A percentile compares a stretch with the other conserved stretches of the same genome.
phyloP scores from a whole-genome alignment of 2,888 invertebrate genomes.

The Orthosia gracilis region DNA sequence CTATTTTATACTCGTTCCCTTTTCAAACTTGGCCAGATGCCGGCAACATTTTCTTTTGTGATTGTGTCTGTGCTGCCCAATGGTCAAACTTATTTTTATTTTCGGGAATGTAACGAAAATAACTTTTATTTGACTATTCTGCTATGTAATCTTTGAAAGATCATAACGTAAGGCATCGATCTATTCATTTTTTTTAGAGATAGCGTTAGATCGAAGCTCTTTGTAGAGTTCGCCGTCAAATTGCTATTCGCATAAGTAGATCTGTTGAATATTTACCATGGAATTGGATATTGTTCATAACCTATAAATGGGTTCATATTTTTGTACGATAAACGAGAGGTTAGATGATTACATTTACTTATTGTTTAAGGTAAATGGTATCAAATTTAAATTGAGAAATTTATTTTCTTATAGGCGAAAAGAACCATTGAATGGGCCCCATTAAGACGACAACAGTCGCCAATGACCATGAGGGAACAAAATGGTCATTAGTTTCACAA shows the following conservation, averaged over 20 bases:
- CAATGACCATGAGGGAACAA: no score
- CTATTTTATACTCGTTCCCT: conserved; percentile 60
- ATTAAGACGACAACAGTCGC: no score
- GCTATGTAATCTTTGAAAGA: conserved; percentile 23
- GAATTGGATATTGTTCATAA: conserved; percentile 54
- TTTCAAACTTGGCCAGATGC: conserved; percentile 54
- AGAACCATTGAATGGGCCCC: no score
- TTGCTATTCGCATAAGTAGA: conserved; percentile 50
- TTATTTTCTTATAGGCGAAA: no score
- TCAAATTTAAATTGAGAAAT: background rate
- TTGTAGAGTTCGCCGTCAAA: conserved; percentile 43
- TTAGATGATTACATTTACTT: background rate
- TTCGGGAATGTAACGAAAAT: conserved; percentile 10
- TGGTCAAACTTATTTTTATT: conserved; percentile 51
- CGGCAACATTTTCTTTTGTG: conserved; percentile 50
- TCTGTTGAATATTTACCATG: conserved; percentile 43
- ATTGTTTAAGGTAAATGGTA: background rate
- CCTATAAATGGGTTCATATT: conserved; percentile 13
- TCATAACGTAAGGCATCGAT: conserved; percentile 23
- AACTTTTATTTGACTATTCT: conserved; percentile 35
- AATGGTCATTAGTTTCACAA: no score
- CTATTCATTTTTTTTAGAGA: conserved; percentile 30
- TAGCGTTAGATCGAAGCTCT: conserved; percentile 35
- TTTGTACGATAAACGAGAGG: background rate
- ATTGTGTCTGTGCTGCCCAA: conserved; percentile 35